Evolutionary conservation across 2,888 invertebrate genomes (phyloP), one percentile per base, ranked within the genome.

Genomic region (Hydrotaea diabolus): DNA sequence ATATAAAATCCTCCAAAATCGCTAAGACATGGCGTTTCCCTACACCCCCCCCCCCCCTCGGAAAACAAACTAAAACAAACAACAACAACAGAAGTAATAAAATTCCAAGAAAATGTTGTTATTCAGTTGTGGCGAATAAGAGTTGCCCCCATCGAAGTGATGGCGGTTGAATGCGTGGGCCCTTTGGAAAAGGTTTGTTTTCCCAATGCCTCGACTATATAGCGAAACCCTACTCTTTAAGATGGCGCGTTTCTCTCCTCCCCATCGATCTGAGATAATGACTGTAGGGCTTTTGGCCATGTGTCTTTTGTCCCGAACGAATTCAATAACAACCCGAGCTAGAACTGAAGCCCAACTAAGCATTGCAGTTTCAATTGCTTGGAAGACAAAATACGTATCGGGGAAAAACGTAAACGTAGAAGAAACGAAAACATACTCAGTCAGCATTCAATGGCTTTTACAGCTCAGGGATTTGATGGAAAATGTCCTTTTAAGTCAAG

Each of bases 1-100:
- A 59, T 84, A 80, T 80, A 19, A 78, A 83, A 80, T 80, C 77
- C 72, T 64, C 9, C 43, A 64, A 71, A 75, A 69, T 21, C 57
- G 46, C 36, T 31, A 49, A 19, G 36, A 69, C 17, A 57, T 73
- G 76, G 66, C 17, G 19, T 69, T 66, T 69, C 49, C 43, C 31
- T 23, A n/a, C n/a, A n/a, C n/a, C n/a, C n/a, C n/a, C n/a, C n/a
- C n/a, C n/a, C n/a, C 66, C 39, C 21, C 43, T 19, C 69, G 5
- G 73, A 39, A 15, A 55, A 55, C 73, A 21, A 19, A 39, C 31
- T 17, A n/a, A 17, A 57, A 21, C 9, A 21, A 19, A 57, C 9
- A 9, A 19, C 5, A 9, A 57, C 4, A 13, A 73, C 39, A 11
- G 13, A 66, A 62, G 5, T 17, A 46, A 36, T 4, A 8, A 39